These are phyloP conservation scores for Formicarius rufipectus DNA, from an alignment of 2,113 vertebrate species.

Conservation along the genomic window DNA sequence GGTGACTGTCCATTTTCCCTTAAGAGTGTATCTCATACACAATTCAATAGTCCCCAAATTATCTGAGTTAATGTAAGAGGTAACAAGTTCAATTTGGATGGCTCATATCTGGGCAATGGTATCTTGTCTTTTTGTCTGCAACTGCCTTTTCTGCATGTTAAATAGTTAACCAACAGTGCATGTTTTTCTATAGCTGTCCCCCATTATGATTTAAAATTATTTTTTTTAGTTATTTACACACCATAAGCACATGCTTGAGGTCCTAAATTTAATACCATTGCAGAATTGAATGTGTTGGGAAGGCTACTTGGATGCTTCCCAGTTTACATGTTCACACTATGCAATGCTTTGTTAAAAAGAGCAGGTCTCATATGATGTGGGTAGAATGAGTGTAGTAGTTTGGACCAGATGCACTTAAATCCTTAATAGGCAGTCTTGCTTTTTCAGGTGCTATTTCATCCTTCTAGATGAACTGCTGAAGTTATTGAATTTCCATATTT, in stretches of 20 bases:
- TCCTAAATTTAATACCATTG: neutral
- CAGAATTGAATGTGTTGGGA: neutral
- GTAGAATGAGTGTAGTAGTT: neutral
- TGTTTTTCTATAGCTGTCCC: neutral
- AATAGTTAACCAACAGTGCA: neutral
- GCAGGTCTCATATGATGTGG: neutral
- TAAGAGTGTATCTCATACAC: neutral
- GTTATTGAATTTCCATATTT: neutral
- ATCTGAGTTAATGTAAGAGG: neutral
- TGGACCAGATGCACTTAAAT: neutral
- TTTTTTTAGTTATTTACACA: neutral
- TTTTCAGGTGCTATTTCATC: neutral
- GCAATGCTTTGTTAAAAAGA: neutral
- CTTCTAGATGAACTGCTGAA: neutral
- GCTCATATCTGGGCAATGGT: rapidly evolving
- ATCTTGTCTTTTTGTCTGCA: neutral
- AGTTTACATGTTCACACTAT: neutral
- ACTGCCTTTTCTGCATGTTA: neutral
- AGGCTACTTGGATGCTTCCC: neutral
- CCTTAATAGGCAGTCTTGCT: rapidly evolving
- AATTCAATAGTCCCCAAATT: neutral
- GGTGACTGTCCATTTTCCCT: neutral
- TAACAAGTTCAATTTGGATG: neutral
- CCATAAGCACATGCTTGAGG: neutral
- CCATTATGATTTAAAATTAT: neutral